A percentile compares a stretch with the other conserved stretches of the same genome.
Conservation (phyloP, 2,888 invertebrate genomes). For the Fragum whitleyi region DNA sequence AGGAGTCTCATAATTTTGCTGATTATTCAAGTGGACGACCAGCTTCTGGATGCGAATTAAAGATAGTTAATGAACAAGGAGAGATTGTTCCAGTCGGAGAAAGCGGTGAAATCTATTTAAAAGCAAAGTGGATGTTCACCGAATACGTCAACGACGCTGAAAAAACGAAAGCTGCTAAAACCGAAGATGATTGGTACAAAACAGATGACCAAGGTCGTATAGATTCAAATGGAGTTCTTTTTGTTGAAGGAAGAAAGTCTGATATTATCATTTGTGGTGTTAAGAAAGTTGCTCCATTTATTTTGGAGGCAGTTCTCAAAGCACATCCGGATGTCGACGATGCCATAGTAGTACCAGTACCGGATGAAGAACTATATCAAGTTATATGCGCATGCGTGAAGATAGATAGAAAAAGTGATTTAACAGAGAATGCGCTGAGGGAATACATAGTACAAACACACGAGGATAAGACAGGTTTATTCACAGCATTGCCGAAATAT, state of each 20-base stretch:
- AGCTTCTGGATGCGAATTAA: conserved; percentile 29
- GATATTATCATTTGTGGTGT: conserved; percentile 45
- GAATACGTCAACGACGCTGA: conserved; percentile 45
- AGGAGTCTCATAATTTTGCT: conserved; percentile 8
- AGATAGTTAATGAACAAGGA: conserved; percentile 40
- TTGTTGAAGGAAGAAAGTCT: conserved; percentile 46
- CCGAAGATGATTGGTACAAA: conserved; percentile 49
- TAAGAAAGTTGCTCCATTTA: conserved; percentile 40
- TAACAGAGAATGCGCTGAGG: conserved; percentile 43
- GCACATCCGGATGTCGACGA: conserved; percentile 23
- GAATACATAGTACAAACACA: conserved; percentile 36
- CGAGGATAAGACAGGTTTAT: conserved; percentile 42
- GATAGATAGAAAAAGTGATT: conserved; percentile 32
- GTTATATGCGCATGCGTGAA: conserved; percentile 65
- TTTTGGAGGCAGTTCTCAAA: conserved; percentile 35
- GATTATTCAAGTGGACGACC: conserved; percentile 38
- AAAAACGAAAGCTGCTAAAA: conserved; percentile 12
- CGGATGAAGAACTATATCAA: conserved; percentile 58
- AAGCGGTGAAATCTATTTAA: conserved; percentile 44
- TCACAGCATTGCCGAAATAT: conserved; percentile 53
- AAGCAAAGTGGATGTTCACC: conserved; percentile 18
- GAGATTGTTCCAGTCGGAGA: conserved; percentile 27
- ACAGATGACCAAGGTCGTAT: conserved; percentile 51
- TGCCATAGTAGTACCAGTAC: conserved; percentile 56
- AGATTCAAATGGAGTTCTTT: conserved; percentile 30